These are phyloP conservation scores for Homarus americanus DNA, from an alignment of 1,140 invertebrate species.

Conservation along the genomic window DNA sequence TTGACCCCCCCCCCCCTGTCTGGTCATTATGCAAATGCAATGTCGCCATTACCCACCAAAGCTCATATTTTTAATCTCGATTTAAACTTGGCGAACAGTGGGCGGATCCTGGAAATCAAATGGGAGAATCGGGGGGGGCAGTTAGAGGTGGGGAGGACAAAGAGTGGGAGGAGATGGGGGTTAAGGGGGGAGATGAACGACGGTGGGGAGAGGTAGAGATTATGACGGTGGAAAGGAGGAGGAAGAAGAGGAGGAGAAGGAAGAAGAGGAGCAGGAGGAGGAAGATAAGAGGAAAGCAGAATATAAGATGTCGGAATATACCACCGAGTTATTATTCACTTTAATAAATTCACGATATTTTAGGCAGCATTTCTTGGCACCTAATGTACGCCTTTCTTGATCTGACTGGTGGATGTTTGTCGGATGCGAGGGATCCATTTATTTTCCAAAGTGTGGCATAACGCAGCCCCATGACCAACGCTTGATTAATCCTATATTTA, in stretches of 20 bases:
- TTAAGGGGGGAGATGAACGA: not conserved
- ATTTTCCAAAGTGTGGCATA: too few relatives aligned
- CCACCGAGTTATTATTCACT: too few relatives aligned
- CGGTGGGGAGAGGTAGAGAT: not conserved
- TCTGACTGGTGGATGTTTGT: too few relatives aligned
- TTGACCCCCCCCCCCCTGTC: not conserved
- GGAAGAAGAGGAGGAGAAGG: not conserved
- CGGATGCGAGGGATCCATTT: too few relatives aligned
- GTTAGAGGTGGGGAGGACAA: not conserved
- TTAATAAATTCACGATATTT: too few relatives aligned
- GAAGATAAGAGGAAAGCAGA: not conserved
- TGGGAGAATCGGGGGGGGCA: too few relatives aligned
- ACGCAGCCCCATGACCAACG: too few relatives aligned
- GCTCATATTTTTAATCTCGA: slow-evolving; percentile 35
- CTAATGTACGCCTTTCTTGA: too few relatives aligned
- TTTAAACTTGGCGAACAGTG: slow-evolving; percentile 35
- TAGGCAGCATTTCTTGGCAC: too few relatives aligned
- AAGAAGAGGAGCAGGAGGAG: not conserved
- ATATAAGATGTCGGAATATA: too few relatives aligned
- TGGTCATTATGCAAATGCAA: slow-evolving; percentile 35
- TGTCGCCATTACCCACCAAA: slow-evolving; percentile 17
- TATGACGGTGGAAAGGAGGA: not conserved
- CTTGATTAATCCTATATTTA: too few relatives aligned
- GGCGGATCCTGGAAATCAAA: slow-evolving; percentile 26
- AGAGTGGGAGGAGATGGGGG: not conserved